These are phyloP conservation scores for Andricus grossulariae DNA, from an alignment of 1,140 invertebrate genomes.

Conservation along the genomic window DNA sequence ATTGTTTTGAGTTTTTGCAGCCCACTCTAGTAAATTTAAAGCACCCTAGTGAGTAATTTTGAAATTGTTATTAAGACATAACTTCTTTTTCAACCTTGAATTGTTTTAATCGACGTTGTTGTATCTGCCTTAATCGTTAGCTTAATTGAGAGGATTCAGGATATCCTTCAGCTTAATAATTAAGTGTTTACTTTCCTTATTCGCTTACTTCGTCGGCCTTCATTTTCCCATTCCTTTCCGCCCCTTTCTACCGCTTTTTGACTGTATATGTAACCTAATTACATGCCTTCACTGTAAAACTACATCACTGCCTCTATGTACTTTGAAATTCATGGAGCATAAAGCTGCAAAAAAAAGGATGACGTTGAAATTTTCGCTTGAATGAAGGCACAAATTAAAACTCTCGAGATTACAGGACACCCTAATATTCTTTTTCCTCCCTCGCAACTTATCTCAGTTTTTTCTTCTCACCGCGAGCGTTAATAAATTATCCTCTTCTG, in stretches of 20 bases:
- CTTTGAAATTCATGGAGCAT: slow-evolving; percentile 14
- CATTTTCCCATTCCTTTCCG: background rate
- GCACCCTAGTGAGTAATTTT: too few species aligned
- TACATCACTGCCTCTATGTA: background rate
- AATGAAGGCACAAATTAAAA: slow-evolving; percentile 18
- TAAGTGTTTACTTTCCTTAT: slow-evolving; percentile 7
- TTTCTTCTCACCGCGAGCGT: background rate
- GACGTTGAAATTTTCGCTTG: slow-evolving; percentile 7
- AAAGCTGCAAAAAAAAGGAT: slow-evolving; percentile 5
- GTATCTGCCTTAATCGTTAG: background rate
- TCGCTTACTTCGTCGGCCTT: background rate
- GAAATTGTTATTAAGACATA: too few species aligned
- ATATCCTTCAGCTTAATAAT: slow-evolving; percentile 4
- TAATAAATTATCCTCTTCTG: background rate
- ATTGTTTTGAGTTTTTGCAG: too few species aligned
- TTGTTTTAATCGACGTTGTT: background rate
- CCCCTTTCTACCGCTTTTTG: background rate
- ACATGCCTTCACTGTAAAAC: background rate
- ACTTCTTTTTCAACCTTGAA: background rate
- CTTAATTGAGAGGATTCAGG: slow-evolving; percentile 11
- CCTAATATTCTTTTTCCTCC: background rate
- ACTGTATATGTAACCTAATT: slow-evolving; percentile 25
- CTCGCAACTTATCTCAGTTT: background rate
- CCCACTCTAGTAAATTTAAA: too few species aligned
- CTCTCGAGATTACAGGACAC: background rate